Base-by-base conservation (phyloP, 2,888 invertebrate genomes). In the Polylopha cassiicola region DNA sequence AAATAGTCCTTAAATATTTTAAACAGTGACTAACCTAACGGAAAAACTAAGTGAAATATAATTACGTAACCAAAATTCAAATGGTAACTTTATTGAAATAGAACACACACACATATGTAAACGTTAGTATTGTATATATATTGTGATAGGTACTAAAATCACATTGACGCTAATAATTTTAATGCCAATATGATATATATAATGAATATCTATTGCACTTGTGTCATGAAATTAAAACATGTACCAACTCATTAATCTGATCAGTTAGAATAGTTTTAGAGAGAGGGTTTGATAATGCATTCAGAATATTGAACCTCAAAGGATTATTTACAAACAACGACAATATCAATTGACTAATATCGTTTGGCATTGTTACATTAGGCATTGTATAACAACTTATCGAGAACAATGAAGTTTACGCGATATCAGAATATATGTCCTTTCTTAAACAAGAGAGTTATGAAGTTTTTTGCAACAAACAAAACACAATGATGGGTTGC, bases 401-500 rank as follows among this genome's bases (percentile, higher is more conserved):
- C 46, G 53, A 61, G 74, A 79, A 81, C 81, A 81, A 82, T 78
- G 79, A 65, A 69, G 81, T 81, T 80, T 81, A 75, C 77, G 72
- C 72, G 73, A 73, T 68, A 73, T 70, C 70, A 65, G 75, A 76
- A 73, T 74, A 70, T 68, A 64, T n/a, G n/a, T n/a, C 61, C 66
- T 72, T 70, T 69, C 66, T 66, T 64, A 60, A 53, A 53, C 51
- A 58, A 71, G 64, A 61, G 55, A 58, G 71, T 71, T 71, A 71
- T 68, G 67, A 71, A 70, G 70, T 72, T 63, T 61, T 24, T 51
- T 53, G 52, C 54, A 44, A 39, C 37, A 47, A 47, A 47, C 45
- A 47, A 39, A 38, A 36, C 41, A 47, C 47, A 44, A 38, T 36
- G 30, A 37, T 42, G 39, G 43, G 39, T 44, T 50, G 48, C 50